Percentiles rank a stretch among this genome's conserved stretches.
Evolutionary conservation across 2,113 vertebrate species (phyloP).

Genomic region (Lepidothrix coronata): DNA sequence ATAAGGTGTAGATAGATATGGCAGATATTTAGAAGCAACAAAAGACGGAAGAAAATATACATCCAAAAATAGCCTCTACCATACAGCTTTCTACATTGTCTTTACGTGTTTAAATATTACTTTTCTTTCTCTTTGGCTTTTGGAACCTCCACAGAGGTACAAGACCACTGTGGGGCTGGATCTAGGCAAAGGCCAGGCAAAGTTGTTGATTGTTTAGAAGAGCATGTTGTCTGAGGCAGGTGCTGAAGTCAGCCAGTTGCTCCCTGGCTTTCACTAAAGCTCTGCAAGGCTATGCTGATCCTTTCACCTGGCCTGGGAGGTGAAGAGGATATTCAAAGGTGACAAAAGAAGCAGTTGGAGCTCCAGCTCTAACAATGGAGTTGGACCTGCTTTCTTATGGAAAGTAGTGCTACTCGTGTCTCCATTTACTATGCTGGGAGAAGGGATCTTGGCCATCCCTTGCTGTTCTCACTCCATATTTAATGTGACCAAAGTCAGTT

Average conservation of each 20-base stretch:
- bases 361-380: neutral
- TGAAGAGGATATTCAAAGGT: neutral
- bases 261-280: neutral
- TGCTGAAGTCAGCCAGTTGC: neutral
- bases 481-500: neutral
- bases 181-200: neutral
- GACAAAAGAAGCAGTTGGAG: neutral
- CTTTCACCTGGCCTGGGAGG: neutral
- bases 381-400: neutral
- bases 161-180: neutral
- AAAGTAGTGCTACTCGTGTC: neutral
- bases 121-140: neutral
- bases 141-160: neutral
- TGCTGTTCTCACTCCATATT: neutral
- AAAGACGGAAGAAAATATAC: neutral
- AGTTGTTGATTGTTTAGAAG: neutral
- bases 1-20: neutral
- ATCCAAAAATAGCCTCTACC: neutral
- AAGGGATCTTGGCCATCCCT: neutral
- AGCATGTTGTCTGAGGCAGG: neutral
- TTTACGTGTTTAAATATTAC: neutral
- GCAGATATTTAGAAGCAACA: neutral
- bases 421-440: neutral
- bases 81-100: neutral
- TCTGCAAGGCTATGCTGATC: neutral